Conservation (phyloP, 1,140 invertebrate genomes). For the Drosophila grimshawi region DNA sequence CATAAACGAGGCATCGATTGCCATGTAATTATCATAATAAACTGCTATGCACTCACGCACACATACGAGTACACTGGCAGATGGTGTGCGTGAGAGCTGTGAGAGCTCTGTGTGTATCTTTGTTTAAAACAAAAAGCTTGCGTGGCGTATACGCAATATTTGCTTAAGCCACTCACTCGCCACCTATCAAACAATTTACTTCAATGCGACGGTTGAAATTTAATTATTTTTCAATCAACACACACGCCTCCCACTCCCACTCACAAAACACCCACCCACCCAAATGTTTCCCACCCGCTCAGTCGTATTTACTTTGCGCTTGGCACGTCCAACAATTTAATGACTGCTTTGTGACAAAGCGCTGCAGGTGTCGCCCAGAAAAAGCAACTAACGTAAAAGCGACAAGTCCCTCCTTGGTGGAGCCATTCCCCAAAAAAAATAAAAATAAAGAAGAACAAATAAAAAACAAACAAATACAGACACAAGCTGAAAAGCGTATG, state of each 20-base stretch:
- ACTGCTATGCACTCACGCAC: constrained; percentile 22
- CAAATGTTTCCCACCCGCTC: not conserved
- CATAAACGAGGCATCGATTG: constrained; percentile 56
- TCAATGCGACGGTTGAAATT: constrained; percentile 33
- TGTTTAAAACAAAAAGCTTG: constrained; percentile 46
- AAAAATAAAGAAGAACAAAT: constrained; percentile 7
- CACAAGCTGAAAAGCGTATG: constrained; percentile 2
- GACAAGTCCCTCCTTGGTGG: not conserved
- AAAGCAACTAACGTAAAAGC: not conserved
- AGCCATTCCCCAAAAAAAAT: not conserved
- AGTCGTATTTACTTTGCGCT: constrained; percentile 49
- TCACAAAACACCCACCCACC: not conserved
- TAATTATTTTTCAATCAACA: constrained; percentile 67
- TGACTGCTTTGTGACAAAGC: constrained; percentile 56
- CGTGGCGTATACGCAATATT: constrained; percentile 50
- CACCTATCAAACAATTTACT: constrained; percentile 42
- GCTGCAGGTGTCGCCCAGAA: constrained; percentile 42
- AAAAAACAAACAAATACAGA: not conserved
- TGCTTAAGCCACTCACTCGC: constrained; percentile 18
- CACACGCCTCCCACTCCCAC: constrained; percentile 7
- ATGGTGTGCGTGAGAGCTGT: not conserved
- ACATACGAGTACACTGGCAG: not conserved
- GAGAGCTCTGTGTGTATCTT: constrained; percentile 15
- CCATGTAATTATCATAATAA: constrained; percentile 60
- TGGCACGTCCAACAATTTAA: constrained; percentile 59